A percentile compares a stretch with the other conserved stretches of the same genome.
These are phyloP conservation scores for Notarius quadriscutis DNA, from an alignment of 2,113 vertebrate genomes.

Conservation along the genomic window DNA sequence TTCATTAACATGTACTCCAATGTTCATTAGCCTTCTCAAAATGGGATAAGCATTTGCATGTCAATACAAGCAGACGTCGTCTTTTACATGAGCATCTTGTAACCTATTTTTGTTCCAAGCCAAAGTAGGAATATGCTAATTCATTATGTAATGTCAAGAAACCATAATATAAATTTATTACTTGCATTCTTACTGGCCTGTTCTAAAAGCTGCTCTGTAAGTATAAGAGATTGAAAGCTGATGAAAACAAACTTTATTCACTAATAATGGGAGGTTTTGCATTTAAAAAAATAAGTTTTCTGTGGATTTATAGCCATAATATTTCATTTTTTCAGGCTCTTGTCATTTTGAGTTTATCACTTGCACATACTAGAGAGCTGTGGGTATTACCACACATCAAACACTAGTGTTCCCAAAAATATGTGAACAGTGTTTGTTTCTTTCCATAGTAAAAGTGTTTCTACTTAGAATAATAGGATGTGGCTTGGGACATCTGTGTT, in stretches of 20 bases:
- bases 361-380: neutral
- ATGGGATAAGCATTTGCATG: neutral
- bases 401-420: neutral
- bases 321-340: neutral
- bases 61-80: neutral
- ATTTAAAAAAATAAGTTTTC: neutral
- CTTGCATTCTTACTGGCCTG: neutral
- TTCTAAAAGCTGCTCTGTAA: neutral
- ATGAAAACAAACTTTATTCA: neutral
- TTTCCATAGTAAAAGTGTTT: neutral
- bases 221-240: neutral
- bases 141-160: neutral
- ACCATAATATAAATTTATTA: neutral
- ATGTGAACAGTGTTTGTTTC: neutral
- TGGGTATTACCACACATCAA: neutral
- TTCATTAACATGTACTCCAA: neutral
- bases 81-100: neutral
- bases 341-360: neutral
- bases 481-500: neutral
- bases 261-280: neutral
- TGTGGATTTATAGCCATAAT: neutral
- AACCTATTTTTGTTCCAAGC: neutral
- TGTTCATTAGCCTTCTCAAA: neutral
- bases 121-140: neutral
- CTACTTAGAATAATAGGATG: neutral